Conservation (phyloP, 2,888 invertebrate species). For the Callyntrura guangdongensis region DNA sequence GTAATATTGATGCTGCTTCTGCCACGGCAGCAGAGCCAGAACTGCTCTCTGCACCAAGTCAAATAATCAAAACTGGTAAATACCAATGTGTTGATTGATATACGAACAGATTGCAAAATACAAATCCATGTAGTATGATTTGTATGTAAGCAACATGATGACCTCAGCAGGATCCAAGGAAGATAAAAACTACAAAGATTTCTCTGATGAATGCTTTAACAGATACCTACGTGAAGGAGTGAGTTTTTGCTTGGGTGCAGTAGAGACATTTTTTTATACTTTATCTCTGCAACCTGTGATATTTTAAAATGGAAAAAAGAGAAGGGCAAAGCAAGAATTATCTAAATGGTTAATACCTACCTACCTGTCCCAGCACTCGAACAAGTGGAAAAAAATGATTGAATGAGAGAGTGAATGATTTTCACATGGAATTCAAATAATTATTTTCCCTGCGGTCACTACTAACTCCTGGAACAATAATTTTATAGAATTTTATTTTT, state of each 20-base stretch:
- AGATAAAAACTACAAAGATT: conserved; percentile 16
- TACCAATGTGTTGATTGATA: conserved; percentile 47
- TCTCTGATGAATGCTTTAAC: background rate
- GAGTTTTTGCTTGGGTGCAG: too few relatives aligned
- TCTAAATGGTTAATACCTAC: conserved; percentile 29
- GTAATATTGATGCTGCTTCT: conserved; percentile 19
- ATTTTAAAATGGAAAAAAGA: background rate
- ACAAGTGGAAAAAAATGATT: conserved; percentile 1
- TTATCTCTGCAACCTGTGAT: background rate
- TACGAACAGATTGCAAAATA: conserved; percentile 34
- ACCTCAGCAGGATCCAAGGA: background rate
- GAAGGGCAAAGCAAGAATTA: conserved; percentile 4
- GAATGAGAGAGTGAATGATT: conserved; percentile 46
- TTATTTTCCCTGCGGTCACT: conserved; percentile 66
- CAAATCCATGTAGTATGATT: background rate
- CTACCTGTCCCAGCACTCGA: conserved; percentile 1
- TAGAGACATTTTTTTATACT: background rate
- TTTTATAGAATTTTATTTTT: conserved; percentile 39
- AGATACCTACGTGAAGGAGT: too few relatives aligned
- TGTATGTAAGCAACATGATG: background rate
- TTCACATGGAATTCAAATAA: conserved; percentile 73
- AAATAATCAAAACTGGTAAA: conserved; percentile 47
- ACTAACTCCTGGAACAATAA: conserved; percentile 62
- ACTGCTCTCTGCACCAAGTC: conserved; percentile 31
- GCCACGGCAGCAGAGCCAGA: background rate